These are phyloP conservation scores for Pedetes capensis DNA, from an alignment of 2,113 vertebrate genomes.

Conservation along the genomic window DNA sequence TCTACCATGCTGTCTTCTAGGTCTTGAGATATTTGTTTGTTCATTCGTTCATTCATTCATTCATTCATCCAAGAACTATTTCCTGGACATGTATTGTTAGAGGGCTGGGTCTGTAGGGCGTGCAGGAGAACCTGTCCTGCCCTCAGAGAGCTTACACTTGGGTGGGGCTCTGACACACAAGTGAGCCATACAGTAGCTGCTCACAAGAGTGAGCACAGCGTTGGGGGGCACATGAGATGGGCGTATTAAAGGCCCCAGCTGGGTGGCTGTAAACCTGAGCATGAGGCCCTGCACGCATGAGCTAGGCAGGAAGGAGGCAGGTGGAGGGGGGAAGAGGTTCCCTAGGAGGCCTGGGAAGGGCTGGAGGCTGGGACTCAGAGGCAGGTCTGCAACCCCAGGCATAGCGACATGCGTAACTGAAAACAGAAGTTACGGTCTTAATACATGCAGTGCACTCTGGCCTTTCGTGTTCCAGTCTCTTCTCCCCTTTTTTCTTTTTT, in stretches of 20 bases:
- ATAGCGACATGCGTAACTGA: background rate
- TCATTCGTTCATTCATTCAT: no score
- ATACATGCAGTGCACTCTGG: background rate
- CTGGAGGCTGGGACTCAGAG: background rate
- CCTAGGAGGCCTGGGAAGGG: background rate
- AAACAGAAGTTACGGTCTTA: background rate
- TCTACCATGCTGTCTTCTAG: background rate
- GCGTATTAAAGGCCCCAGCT: accelerated
- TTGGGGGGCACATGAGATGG: background rate
- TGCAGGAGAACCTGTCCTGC: background rate
- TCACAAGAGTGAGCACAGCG: background rate
- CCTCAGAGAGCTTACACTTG: background rate
- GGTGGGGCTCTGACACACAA: background rate
- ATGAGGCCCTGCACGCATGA: background rate
- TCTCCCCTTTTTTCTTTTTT: background rate
- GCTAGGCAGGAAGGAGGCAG: background rate
- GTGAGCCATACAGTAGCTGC: no score
- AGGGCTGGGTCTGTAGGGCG: background rate
- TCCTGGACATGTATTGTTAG: background rate
- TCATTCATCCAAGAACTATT: background rate
- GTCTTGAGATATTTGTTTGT: background rate
- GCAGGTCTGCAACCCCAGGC: no score
- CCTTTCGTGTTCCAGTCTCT: background rate
- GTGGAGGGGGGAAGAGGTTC: no score
- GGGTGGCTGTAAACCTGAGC: background rate